phyloP scores from a whole-genome alignment of 2,113 vertebrate genomes.

The Eudorcas thomsonii region DNA sequence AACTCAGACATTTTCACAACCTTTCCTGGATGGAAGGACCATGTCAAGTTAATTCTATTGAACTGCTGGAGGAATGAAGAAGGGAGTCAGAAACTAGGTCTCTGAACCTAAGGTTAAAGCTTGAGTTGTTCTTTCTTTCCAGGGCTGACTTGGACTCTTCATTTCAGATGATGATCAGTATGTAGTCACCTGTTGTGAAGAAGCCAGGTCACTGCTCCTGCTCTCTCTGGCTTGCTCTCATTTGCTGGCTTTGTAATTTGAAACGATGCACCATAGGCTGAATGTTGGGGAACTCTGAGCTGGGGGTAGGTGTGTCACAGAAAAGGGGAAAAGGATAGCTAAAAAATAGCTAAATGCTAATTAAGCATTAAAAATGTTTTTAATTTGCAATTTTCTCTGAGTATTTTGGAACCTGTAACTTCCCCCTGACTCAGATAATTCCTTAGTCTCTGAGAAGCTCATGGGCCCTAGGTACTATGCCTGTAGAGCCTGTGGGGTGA shows the following conservation, averaged over 20 bases:
- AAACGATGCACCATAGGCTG: not conserved
- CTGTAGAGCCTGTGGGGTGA: not conserved
- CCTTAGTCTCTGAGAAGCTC: not conserved
- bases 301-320: not conserved
- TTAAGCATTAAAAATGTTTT: not conserved
- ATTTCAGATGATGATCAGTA: not conserved
- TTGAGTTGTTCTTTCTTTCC: not conserved
- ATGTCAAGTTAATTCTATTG: not conserved
- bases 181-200: not conserved
- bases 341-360: not conserved
- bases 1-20: not conserved
- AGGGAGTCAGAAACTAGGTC: not conserved
- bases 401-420: not conserved
- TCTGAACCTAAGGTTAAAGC: not conserved
- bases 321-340: not conserved
- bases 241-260: not conserved
- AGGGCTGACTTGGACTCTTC: not conserved
- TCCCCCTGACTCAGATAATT: not conserved
- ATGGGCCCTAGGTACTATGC: no score
- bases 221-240: not conserved
- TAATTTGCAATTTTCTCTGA: not conserved
- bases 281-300: not conserved
- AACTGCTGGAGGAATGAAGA: not conserved
- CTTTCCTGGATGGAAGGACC: not conserved
- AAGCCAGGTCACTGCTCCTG: not conserved